Percentiles rank a stretch among this genome's conserved stretches.
Evolutionary conservation across 2,113 vertebrate species (phyloP).

Genomic region (Athene cunicularia): DNA sequence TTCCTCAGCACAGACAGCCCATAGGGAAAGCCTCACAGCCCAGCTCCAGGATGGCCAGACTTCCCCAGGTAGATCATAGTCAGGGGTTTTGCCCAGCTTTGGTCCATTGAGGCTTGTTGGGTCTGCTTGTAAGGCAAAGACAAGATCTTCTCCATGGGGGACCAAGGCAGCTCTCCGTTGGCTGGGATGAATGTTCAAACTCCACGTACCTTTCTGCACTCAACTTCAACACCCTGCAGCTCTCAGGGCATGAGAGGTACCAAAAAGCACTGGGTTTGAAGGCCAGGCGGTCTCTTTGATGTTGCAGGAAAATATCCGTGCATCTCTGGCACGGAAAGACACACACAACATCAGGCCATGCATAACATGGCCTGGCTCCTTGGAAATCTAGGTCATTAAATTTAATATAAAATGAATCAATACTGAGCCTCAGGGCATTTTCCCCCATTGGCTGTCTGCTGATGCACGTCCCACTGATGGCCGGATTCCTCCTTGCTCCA

Average conservation of each 20-base stretch:
- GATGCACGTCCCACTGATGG: not conserved
- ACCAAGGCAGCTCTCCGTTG: not conserved
- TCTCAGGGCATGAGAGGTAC: not conserved
- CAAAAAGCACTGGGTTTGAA: not conserved
- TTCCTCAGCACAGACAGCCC: not conserved
- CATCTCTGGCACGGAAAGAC: not conserved
- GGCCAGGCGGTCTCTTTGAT: not conserved
- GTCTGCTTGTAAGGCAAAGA: not conserved
- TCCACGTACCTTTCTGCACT: not conserved
- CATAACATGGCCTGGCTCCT: not conserved
- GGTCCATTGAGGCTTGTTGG: not conserved
- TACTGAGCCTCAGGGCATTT: conserved; percentile 28
- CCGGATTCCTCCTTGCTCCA: conserved; percentile 26
- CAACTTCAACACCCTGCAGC: not conserved
- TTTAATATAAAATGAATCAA: conserved; percentile 66
- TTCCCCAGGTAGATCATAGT: not conserved
- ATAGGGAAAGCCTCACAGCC: not conserved
- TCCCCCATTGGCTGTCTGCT: conserved; percentile 41
- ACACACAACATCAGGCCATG: not conserved
- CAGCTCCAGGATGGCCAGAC: not conserved
- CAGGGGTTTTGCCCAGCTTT: not conserved
- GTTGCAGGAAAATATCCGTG: not conserved
- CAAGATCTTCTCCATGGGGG: not conserved
- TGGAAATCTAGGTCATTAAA: conserved; percentile 52
- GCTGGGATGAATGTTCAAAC: not conserved